Percentiles rank a stretch among this genome's conserved stretches.
These are phyloP conservation scores for Volucella zonaria DNA, from an alignment of 2,888 invertebrate species.

Conservation along the genomic window DNA sequence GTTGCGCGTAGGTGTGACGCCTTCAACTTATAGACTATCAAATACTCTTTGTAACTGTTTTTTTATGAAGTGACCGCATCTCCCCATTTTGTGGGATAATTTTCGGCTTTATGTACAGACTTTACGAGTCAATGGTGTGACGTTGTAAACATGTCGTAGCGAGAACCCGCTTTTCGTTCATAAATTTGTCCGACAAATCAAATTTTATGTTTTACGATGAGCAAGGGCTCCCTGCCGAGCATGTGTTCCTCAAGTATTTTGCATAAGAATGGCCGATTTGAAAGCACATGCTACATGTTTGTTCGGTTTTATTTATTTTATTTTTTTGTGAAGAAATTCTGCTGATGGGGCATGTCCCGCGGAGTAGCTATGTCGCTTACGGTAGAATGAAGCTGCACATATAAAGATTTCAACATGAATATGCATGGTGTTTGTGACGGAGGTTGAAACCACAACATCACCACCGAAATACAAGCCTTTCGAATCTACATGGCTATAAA, in stretches of 20 bases:
- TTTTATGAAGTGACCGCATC: conserved; percentile 67
- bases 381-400: conserved; percentile 15
- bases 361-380: conserved; percentile 52
- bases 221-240: conserved; percentile 57
- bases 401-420: conserved; percentile 14
- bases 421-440: conserved; percentile 14
- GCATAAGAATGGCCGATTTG: conserved; percentile 46
- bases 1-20: conserved; percentile 62
- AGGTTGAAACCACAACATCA: conserved; percentile 5
- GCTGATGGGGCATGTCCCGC: conserved; percentile 48
- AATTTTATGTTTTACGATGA: conserved; percentile 73
- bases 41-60: conserved; percentile 50
- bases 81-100: conserved; percentile 49
- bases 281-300: conserved; percentile 26
- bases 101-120: conserved; percentile 56
- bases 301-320: conserved; percentile 22
- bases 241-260: conserved; percentile 64
- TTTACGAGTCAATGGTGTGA: conserved; percentile 71
- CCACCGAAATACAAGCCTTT: conserved; percentile 18
- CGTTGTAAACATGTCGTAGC: conserved; percentile 70
- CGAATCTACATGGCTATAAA: conserved; percentile 28
- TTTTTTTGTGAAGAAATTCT: conserved; percentile 19
- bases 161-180: conserved; percentile 55
- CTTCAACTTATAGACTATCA: conserved; percentile 60
- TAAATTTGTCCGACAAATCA: conserved; percentile 68